These are phyloP conservation scores for Darevskia nairensis DNA, from an alignment of 2,797 vertebrate genomes.

Conservation along the genomic window DNA sequence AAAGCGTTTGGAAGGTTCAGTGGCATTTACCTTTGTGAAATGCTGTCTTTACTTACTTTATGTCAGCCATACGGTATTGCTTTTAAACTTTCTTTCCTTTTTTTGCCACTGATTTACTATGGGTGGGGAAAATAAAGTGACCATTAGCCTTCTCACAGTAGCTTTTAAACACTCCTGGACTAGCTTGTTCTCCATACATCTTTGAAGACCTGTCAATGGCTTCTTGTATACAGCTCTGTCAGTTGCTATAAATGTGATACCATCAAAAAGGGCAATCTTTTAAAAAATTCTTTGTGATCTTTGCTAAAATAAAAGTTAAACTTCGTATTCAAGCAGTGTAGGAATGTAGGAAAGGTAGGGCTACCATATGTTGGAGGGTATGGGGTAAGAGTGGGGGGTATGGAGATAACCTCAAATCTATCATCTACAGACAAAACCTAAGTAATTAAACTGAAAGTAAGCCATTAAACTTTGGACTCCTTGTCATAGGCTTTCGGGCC, in stretches of 20 bases:
- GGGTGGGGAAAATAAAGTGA: constrained; percentile 28
- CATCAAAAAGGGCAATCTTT: neutral
- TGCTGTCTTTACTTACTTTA: constrained; percentile 11
- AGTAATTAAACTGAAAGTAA: neutral
- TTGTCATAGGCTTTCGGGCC: too few relatives aligned
- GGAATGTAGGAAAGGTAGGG: neutral
- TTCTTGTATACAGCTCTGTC: neutral
- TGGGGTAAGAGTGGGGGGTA: neutral
- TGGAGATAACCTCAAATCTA: too few relatives aligned
- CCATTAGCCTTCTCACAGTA: neutral
- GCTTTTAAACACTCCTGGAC: constrained; percentile 7
- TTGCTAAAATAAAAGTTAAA: neutral
- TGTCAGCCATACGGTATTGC: constrained; percentile 1
- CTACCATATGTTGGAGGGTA: neutral
- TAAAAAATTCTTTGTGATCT: neutral
- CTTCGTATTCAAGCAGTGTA: neutral
- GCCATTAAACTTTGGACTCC: neutral
- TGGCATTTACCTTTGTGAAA: constrained; percentile 43
- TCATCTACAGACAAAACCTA: neutral
- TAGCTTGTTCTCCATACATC: neutral
- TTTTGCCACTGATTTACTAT: neutral
- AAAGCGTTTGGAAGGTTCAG: constrained; percentile 43
- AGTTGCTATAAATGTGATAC: neutral
- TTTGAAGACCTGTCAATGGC: neutral
- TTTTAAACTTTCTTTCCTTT: constrained; percentile 30